Evolutionary conservation across 1,140 invertebrate species (phyloP), one percentile per base, ranked within the genome.

Genomic region (Drosophila albomicans): DNA sequence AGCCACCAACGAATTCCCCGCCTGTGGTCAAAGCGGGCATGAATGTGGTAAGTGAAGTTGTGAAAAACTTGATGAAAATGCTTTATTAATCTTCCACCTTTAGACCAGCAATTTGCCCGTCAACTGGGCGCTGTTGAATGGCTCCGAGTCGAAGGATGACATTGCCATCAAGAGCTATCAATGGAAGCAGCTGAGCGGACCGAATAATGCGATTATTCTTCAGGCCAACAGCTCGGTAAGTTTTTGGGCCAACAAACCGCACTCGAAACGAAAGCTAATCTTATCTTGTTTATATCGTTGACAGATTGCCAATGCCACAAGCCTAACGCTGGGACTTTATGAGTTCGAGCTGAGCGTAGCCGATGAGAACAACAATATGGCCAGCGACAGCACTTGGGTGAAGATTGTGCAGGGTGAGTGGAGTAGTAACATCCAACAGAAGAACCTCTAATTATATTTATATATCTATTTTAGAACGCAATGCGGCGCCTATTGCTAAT

Each of bases 351-450:
- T 99, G 48, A 97, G 95, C 11, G 97, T 99, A 1, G 95, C 95
- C 11, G 98, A 99, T 93, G 96, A 96, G 77, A 96, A 96, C 82
- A 96, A 96, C 45, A 98, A 98, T 85, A 95, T 95, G 15, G 95
- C 96, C 20, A 94, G 94, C 11, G 95, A 96, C 91, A 94, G 94
- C 38, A 95, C 96, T 16, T 94, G 94, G 82, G 94, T 99, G 11
- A 96, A 95, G 75, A 97, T 99, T n/a, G 96, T 97, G 66, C 97
- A 98, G 94, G 97, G 97, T 98, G 95, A 49, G 67, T 94, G 20
- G 20, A 25, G 20, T 25, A 25, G 20, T 4, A 25, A 25, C 20
- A 25, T 25, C 20, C 4, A 25, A 25, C 20, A 25, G 20, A 25
- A 25, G 20, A 25, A 25, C 20, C 20, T 25, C 20, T 25, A 25